Percentiles rank a stretch among this genome's conserved stretches.
Evolutionary conservation across 2,888 invertebrate species (phyloP).

Genomic region (Leptinotarsa peninsularis): DNA sequence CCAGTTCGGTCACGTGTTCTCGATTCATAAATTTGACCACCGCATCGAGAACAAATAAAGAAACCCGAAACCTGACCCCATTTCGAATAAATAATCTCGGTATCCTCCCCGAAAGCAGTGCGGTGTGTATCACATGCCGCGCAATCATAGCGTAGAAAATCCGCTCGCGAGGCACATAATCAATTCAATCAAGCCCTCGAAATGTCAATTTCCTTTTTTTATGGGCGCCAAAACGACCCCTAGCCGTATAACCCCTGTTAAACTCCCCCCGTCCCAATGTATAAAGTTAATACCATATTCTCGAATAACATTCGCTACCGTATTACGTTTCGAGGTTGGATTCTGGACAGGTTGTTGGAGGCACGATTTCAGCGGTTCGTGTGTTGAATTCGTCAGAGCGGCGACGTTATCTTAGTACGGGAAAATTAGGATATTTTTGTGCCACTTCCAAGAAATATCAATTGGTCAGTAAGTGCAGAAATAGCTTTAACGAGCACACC

Average conservation of each 20-base stretch:
- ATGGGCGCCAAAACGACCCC: constrained; percentile 21
- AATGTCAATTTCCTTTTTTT: constrained; percentile 27
- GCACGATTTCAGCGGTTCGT: constrained; percentile 47
- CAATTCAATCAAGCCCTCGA: constrained; percentile 28
- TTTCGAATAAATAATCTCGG: not conserved
- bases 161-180: constrained; percentile 21
- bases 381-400: constrained; percentile 38
- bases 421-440: not conserved
- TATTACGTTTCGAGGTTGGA: constrained; percentile 35
- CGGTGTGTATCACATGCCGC: not conserved
- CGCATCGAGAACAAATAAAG: not conserved
- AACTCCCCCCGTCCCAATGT: constrained; percentile 20
- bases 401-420: constrained; percentile 7
- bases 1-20: not conserved
- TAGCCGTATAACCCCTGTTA: constrained; percentile 3
- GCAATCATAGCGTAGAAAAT: not conserved
- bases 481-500: no score
- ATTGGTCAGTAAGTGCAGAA: no score
- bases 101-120: not conserved
- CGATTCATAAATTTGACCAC: not conserved
- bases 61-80: not conserved
- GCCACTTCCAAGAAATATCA: not conserved
- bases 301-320: constrained; percentile 26
- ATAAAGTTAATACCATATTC: constrained; percentile 35
- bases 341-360: constrained; percentile 49